A percentile compares a stretch with the other conserved stretches of the same genome.
Evolutionary conservation across 1,140 invertebrate genomes (phyloP).

Genomic region (Phocides pigmalion): DNA sequence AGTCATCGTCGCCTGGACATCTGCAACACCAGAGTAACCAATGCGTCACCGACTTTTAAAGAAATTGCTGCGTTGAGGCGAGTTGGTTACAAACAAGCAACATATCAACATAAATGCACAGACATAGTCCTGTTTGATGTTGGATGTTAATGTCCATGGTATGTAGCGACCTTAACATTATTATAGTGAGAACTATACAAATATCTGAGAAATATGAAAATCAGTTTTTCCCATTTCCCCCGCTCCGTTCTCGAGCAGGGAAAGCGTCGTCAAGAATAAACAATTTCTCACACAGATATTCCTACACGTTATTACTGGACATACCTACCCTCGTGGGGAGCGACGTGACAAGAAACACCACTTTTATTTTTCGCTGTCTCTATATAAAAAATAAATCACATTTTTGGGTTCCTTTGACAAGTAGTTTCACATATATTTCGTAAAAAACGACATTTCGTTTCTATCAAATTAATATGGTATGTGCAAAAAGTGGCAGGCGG

Average conservation of each 20-base stretch:
- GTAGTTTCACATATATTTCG: no score
- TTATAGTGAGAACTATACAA: background rate
- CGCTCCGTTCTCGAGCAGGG: background rate
- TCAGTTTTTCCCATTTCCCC: background rate
- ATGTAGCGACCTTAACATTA: no score
- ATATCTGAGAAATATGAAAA: background rate
- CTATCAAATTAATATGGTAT: no score
- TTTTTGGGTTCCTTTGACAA: background rate
- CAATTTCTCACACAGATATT: background rate
- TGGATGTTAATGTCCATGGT: no score
- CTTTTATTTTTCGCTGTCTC: background rate
- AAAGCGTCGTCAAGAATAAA: background rate
- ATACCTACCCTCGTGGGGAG: background rate
- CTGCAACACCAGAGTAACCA: no score
- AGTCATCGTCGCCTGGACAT: no score
- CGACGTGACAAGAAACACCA: background rate
- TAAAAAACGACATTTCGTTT: no score
- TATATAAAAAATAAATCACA: background rate
- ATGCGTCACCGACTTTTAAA: no score
- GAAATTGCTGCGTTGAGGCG: no score
- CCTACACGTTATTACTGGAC: constrained; percentile 3
- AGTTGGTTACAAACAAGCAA: no score
- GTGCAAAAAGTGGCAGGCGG: no score
- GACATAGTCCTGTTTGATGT: background rate
- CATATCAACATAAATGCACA: background rate